phyloP scores from a whole-genome alignment of 2,888 invertebrate species.

The Hemicrepidius hirtus region DNA sequence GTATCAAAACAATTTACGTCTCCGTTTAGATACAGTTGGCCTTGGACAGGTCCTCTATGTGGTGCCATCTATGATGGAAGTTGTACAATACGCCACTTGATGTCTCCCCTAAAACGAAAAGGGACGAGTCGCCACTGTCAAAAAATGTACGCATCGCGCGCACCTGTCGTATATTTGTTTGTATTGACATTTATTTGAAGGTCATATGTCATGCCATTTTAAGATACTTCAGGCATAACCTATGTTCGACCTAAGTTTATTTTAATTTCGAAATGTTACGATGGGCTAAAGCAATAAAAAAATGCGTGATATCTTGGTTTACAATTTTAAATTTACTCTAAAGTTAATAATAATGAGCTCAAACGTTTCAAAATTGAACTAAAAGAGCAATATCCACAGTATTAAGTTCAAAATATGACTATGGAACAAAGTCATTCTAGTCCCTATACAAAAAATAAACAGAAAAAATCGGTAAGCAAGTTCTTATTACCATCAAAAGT shows the following conservation, averaged over 20 bases:
- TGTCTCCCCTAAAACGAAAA: too few relatives aligned
- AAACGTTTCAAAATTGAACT: background rate
- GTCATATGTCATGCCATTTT: conserved; percentile 28
- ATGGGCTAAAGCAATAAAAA: conserved; percentile 28
- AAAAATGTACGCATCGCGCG: too few relatives aligned
- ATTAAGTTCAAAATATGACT: conserved; percentile 54
- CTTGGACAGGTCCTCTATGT: too few relatives aligned
- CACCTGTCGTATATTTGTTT: conserved; percentile 35
- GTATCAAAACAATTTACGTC: too few relatives aligned
- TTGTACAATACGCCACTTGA: too few relatives aligned
- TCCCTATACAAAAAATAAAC: conserved; percentile 62
- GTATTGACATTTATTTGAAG: conserved; percentile 46
- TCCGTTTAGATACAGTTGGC: too few relatives aligned
- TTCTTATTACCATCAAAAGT: conserved; percentile 68
- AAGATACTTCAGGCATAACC: conserved; percentile 14
- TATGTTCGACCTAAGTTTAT: conserved; percentile 30
- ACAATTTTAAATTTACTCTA: conserved; percentile 17
- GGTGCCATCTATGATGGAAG: too few relatives aligned
- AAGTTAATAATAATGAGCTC: background rate
- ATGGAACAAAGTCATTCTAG: conserved; percentile 63
- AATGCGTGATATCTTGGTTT: conserved; percentile 11
- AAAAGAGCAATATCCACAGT: conserved; percentile 25
- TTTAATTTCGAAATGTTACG: conserved; percentile 24
- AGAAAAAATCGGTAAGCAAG: conserved; percentile 67
- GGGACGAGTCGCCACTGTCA: too few relatives aligned